phyloP scores from a whole-genome alignment of 1,140 invertebrate species.

The Diorhabda sublineata region DNA sequence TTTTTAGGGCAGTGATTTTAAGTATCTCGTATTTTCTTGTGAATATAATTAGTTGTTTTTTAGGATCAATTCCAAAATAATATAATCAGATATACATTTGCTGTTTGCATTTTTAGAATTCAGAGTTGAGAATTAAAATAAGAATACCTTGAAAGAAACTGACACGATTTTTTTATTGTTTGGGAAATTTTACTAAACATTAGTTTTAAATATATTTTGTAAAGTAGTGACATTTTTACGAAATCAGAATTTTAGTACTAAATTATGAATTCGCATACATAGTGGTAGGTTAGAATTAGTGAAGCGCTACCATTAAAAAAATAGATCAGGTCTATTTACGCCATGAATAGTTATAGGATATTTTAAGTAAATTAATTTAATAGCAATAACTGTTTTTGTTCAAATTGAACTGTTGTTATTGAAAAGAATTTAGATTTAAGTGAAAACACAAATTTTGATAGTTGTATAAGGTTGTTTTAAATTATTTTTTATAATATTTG shows the following conservation, averaged over 20 bases:
- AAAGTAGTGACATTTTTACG: constrained; percentile 3
- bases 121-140: no score
- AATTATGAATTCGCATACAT: neutral
- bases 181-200: neutral
- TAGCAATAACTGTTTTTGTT: constrained; percentile 10
- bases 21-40: neutral
- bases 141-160: no score
- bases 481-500: constrained; percentile 34
- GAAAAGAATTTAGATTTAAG: constrained; percentile 4
- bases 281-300: neutral
- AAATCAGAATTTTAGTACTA: constrained; percentile 4
- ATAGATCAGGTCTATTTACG: neutral
- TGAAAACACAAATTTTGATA: constrained; percentile 24
- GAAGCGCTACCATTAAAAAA: neutral
- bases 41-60: neutral
- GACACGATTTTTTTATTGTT: neutral
- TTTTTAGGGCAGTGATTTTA: neutral
- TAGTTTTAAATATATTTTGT: neutral
- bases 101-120: no score
- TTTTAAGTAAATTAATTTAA: constrained; percentile 3
- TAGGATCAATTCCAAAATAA: neutral
- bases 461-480: constrained; percentile 33
- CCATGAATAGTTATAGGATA: neutral
- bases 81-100: neutral
- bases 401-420: constrained; percentile 11